Percentiles rank a stretch among this genome's conserved stretches.
These are phyloP conservation scores for Patiria pectinifera DNA, from an alignment of 53 echinoderm and acorn worm species.

Conservation along the genomic window DNA sequence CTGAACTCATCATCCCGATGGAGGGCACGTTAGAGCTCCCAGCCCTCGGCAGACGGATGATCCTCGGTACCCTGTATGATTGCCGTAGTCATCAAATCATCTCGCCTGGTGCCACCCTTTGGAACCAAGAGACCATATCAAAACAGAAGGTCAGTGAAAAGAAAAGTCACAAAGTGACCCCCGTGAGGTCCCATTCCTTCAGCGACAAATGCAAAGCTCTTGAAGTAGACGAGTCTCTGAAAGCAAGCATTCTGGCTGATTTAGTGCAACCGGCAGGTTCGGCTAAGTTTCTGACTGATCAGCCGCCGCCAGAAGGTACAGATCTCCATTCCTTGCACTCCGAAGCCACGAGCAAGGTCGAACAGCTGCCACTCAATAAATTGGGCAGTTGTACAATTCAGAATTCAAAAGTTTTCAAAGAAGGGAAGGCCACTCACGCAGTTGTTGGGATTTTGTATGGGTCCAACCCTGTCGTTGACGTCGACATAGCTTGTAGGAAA, in stretches of 20 bases:
- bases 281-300: conserved; percentile 46
- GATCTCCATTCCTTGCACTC: conserved; percentile 51
- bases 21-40: conserved; percentile 45
- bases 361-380: conserved; percentile 51
- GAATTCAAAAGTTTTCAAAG: conserved; percentile 54
- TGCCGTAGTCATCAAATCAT: conserved; percentile 50
- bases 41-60: conserved; percentile 51
- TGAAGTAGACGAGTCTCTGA: conserved; percentile 39
- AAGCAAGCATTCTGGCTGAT: conserved; percentile 46
- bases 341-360: conserved; percentile 47
- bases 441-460: conserved; percentile 64
- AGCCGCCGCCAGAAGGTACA: neutral
- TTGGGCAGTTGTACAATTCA: conserved; percentile 38
- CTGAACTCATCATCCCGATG: neutral
- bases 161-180: neutral
- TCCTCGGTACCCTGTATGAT: conserved; percentile 69
- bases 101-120: conserved; percentile 10
- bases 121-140: conserved; percentile 25
- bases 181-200: conserved; percentile 11
- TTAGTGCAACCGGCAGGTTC: too few relatives aligned
- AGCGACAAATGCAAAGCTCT: conserved; percentile 37
- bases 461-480: conserved; percentile 61
- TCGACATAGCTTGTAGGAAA: conserved; percentile 29
- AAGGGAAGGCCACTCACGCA: conserved; percentile 68
- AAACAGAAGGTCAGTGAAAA: conserved; percentile 14